phyloP scores from a whole-genome alignment of 2,888 invertebrate genomes.

The Plagodis dolabraria region DNA sequence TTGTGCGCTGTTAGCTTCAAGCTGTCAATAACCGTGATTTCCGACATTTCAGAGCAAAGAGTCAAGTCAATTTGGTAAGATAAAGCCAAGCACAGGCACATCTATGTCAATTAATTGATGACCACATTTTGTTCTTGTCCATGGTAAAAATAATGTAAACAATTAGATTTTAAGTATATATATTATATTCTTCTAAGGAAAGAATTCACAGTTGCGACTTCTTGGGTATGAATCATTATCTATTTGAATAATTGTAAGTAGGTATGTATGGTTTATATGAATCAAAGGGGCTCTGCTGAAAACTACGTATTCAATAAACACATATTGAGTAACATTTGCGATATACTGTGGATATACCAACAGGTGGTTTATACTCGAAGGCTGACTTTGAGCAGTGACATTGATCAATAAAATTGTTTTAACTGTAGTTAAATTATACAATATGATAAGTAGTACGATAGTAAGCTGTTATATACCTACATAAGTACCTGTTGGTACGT shows the following conservation, averaged over 20 bases:
- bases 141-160: too few species aligned
- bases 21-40: too few species aligned
- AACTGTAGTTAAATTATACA: neutral
- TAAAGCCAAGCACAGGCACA: too few species aligned
- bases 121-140: too few species aligned
- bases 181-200: neutral
- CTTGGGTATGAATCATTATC: slow-evolving; percentile 20
- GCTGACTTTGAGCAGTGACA: slow-evolving; percentile 11
- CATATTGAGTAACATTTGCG: slow-evolving; percentile 17
- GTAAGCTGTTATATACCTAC: too few species aligned
- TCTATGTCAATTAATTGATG: too few species aligned
- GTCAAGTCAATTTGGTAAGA: too few species aligned
- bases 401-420: slow-evolving; percentile 8
- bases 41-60: too few species aligned
- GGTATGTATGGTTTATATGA: slow-evolving; percentile 6
- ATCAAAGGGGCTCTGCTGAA: slow-evolving; percentile 9
- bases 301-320: slow-evolving; percentile 15
- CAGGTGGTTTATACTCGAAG: slow-evolving; percentile 18
- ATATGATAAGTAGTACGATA: too few species aligned
- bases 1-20: too few species aligned
- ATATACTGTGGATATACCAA: slow-evolving; percentile 4
- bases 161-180: too few species aligned
- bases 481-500: too few species aligned
- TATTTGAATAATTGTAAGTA: slow-evolving; percentile 6
- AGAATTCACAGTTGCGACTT: neutral